Evolutionary conservation across 2,113 vertebrate genomes (phyloP), one percentile per base, ranked within the genome.

Genomic region (Podiceps cristatus): DNA sequence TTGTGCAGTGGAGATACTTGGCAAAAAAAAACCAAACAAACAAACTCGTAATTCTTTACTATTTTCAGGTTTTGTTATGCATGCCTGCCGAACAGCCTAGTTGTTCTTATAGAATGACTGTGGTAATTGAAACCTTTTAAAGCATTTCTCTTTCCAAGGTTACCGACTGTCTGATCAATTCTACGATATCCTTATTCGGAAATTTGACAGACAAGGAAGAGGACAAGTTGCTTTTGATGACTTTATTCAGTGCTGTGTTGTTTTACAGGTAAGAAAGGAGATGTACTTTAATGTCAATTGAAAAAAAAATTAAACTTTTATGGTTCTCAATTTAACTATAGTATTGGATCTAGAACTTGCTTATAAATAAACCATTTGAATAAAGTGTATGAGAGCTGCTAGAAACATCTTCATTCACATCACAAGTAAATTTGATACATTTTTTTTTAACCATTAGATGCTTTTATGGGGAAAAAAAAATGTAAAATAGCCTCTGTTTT

Each of bases 211-310:
- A 60, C 99, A 99, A 97, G 99, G 99, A 94, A 99, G 98, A 97
- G 99, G 99, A 62, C 99, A 99, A 92, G 99, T 99, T 58, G 99
- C 99, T 52, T 99, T 99, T 50, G 99, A 99, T 94, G 99, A 99
- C 98, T 99, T 99, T 98, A 99, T 99, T 97, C 99, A 99, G 97
- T 99, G 99, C 95, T 99, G 99, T 91, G 99, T 99, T 85, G 99
- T 99, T 86, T 92, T 99, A 95, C 99, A 99, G 99, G 99, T 99
- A 98, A 98, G 31, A 19, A 78, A 47, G 40, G 62, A 84, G 71
- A 74, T 60, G 16, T 22, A n/a, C 40, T 91, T 88, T 28, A 35
- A 69, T 53, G 53, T 33, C 35, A 60, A 8, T 44, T 80, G 13
- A 3, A 37, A 77, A 92, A 90, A 49, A 45, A 45, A 45, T 69